Conservation (phyloP, 2,888 invertebrate genomes). For the Orgyia antiqua region DNA sequence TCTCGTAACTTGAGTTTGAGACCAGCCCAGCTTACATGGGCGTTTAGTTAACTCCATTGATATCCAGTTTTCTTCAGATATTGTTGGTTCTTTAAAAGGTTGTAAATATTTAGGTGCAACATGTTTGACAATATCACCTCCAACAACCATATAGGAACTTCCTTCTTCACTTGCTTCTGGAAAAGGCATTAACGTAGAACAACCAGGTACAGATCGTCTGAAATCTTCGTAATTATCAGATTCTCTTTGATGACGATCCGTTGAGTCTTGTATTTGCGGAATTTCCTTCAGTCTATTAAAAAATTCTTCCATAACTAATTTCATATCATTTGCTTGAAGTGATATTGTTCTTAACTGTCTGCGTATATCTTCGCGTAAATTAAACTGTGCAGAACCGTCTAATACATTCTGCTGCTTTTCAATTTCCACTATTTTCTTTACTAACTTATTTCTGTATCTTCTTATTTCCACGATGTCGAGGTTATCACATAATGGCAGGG, state of each 20-base stretch:
- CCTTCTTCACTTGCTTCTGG: constrained; percentile 3
- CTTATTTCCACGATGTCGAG: constrained; percentile 26
- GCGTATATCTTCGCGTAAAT: constrained; percentile 35
- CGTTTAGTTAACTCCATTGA: no score
- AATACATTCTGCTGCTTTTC: constrained; percentile 21
- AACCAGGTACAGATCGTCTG: constrained; percentile 25
- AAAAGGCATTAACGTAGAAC: constrained; percentile 21
- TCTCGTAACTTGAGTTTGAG: no score
- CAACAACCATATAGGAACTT: constrained; percentile 16
- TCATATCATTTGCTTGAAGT: constrained; percentile 29
- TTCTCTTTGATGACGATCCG: constrained; percentile 28
- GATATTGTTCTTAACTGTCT: constrained; percentile 35
- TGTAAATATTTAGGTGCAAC: not conserved
- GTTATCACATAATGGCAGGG: constrained; percentile 37
- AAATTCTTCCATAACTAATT: constrained; percentile 42
- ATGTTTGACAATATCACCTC: constrained; percentile 12
- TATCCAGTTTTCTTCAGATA: constrained; percentile 10
- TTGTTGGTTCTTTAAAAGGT: not conserved
- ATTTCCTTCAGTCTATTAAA: constrained; percentile 39
- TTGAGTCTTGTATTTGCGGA: constrained; percentile 13
- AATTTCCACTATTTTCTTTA: constrained; percentile 41
- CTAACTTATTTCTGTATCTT: constrained; percentile 36
- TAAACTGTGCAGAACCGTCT: constrained; percentile 20
- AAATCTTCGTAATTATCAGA: constrained; percentile 32
- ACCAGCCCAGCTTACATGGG: no score